Percentiles rank a stretch among this genome's conserved stretches.
These are phyloP conservation scores for Luperina testacea DNA, from an alignment of 2,888 invertebrate genomes.

Conservation along the genomic window DNA sequence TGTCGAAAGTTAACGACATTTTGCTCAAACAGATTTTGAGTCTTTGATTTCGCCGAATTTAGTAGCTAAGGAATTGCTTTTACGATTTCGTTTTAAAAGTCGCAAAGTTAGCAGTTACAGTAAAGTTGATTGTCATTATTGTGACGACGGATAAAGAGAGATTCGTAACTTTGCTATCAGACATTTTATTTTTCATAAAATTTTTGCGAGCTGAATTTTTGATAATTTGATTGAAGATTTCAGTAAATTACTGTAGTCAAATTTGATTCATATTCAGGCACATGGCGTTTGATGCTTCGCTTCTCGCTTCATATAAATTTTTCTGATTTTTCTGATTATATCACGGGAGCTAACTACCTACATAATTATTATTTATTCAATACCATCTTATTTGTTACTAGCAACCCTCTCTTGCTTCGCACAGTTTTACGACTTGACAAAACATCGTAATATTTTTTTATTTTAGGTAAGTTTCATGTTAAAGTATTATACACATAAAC, in stretches of 20 bases:
- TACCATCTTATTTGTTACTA: no score
- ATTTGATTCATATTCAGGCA: background rate
- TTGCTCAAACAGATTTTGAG: constrained; percentile 18
- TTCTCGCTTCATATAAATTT: background rate
- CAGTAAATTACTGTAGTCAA: background rate
- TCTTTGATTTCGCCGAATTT: constrained; percentile 27
- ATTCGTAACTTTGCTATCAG: constrained; percentile 5
- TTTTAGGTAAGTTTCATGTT: no score
- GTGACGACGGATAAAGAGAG: constrained; percentile 14
- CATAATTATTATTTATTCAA: no score
- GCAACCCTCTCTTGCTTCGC: no score
- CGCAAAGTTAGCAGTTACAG: constrained; percentile 29
- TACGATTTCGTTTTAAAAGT: constrained; percentile 33
- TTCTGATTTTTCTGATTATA: background rate
- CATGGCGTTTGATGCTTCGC: background rate
- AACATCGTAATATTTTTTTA: no score
- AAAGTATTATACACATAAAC: no score
- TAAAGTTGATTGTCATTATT: constrained; percentile 52
- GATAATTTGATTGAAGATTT: background rate
- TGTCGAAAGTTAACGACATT: constrained; percentile 35
- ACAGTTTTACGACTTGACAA: no score
- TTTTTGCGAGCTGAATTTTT: background rate
- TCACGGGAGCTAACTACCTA: no score
- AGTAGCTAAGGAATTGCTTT: constrained; percentile 20
- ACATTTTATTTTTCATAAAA: constrained; percentile 7